Percentiles rank a stretch among this genome's conserved stretches.
These are phyloP conservation scores for Diogma glabrata DNA, from an alignment of 2,888 invertebrate species.

Conservation along the genomic window DNA sequence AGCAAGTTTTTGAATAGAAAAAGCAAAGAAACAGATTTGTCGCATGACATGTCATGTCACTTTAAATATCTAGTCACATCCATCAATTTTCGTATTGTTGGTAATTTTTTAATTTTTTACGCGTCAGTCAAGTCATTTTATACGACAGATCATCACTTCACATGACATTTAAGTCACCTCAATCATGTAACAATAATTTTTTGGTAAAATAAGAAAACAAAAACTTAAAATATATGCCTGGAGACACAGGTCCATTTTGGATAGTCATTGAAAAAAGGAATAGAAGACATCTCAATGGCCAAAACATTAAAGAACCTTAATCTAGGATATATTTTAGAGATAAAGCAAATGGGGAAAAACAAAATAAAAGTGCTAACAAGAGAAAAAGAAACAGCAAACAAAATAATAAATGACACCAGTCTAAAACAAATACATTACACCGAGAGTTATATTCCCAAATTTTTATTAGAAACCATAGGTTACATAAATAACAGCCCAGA, in stretches of 20 bases:
- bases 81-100: too few species aligned
- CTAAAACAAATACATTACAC: background rate
- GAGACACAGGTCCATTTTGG: background rate
- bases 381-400: background rate
- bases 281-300: background rate
- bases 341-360: background rate
- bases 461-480: background rate
- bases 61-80: too few species aligned
- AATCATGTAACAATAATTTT: too few species aligned
- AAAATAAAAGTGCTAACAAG: background rate
- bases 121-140: too few species aligned
- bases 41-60: too few species aligned
- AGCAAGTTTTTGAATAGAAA: too few species aligned
- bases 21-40: too few species aligned
- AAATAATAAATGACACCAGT: background rate
- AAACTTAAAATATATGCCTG: background rate
- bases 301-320: background rate
- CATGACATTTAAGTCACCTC: too few species aligned
- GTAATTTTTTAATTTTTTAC: too few species aligned
- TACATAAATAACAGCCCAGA: background rate
- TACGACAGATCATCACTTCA: too few species aligned
- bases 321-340: background rate
- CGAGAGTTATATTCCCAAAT: too few species aligned
- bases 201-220: too few species aligned
- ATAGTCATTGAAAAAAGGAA: background rate